A percentile compares a stretch with the other conserved stretches of the same genome.
Evolutionary conservation across 1,140 invertebrate genomes (phyloP).

Genomic region (Cryptotermes secundus): DNA sequence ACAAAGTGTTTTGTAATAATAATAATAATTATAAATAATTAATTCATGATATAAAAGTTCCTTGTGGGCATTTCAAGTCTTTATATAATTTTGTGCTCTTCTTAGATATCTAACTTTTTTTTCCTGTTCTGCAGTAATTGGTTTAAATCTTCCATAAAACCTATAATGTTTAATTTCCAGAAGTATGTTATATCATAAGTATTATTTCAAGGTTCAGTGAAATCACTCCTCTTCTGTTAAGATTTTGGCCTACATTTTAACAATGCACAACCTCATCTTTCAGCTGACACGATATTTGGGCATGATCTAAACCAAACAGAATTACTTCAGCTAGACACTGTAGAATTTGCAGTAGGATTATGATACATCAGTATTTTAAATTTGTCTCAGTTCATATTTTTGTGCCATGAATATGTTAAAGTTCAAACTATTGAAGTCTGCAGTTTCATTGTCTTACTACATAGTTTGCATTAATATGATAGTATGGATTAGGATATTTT

Average conservation of each 20-base stretch:
- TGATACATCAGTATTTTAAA: neutral
- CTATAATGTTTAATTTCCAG: neutral
- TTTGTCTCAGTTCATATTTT: neutral
- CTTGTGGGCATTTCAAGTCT: constrained; percentile 31
- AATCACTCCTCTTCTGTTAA: neutral
- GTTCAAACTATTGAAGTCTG: too few relatives aligned
- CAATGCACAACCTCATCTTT: neutral
- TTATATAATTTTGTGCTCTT: neutral
- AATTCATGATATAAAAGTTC: constrained; percentile 29
- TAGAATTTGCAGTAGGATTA: neutral
- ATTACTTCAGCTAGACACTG: neutral
- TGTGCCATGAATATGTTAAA: neutral
- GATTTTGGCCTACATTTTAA: neutral
- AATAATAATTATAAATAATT: constrained; percentile 22
- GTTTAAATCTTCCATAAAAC: neutral
- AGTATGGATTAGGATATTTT: neutral
- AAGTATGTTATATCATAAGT: neutral
- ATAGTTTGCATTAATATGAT: neutral
- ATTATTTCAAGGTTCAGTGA: neutral
- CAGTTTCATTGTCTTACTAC: neutral
- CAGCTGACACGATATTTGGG: neutral
- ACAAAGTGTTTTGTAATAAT: constrained; percentile 9
- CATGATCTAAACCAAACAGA: neutral
- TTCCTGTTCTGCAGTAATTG: neutral
- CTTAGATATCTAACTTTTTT: neutral